Base-by-base conservation (phyloP, 2,113 vertebrate genomes). In the Dicaeum eximium region DNA sequence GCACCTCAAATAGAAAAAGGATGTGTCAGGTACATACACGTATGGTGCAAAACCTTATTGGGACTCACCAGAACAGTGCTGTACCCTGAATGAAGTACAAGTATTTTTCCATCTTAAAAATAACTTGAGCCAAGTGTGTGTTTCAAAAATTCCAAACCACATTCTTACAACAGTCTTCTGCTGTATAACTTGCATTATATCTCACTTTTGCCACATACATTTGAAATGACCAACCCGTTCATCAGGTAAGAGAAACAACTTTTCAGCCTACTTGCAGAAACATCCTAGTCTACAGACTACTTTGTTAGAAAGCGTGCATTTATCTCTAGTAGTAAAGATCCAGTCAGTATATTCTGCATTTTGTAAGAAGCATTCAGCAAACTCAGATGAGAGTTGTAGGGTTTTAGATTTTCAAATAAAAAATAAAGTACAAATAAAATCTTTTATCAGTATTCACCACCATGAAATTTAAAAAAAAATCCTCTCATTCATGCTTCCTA, bases 361-460 rank as follows among this genome's bases (percentile, higher is more conserved):
- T 95, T 91, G 91, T 97, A 95, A 96, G 95, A 96, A 97, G 94
- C 80, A 86, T 80, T 94, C 45, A 18, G 88, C 83, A 78, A 92
- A 80, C 86, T 92, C 67, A 30, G 61, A 74, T 33, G 88, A 96
- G 94, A 93, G n/a, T 61, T 84, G 66, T 86, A 88, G 53, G 89
- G 91, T 45, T 96, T 97, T 87, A 94, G 93, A 54, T 88, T 72
- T 95, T 94, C 35, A 94, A 96, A 75, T 75, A 88, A 96, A 97
- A 97, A 96, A 85, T 90, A 82, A 96, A 93, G 86, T 97, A 97
- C 77, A 97, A 98, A 97, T 94, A 87, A 92, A 90, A 79, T 38
- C 79, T 83, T 93, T 79, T 73, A 87, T 96, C 95, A 74, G 91
- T 77, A 89, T 96, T 96, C 79, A 93, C 62, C 96, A 96, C 92